These are phyloP conservation scores for Elgaria multicarinata DNA, from an alignment of 2,113 vertebrate genomes.

Conservation along the genomic window DNA sequence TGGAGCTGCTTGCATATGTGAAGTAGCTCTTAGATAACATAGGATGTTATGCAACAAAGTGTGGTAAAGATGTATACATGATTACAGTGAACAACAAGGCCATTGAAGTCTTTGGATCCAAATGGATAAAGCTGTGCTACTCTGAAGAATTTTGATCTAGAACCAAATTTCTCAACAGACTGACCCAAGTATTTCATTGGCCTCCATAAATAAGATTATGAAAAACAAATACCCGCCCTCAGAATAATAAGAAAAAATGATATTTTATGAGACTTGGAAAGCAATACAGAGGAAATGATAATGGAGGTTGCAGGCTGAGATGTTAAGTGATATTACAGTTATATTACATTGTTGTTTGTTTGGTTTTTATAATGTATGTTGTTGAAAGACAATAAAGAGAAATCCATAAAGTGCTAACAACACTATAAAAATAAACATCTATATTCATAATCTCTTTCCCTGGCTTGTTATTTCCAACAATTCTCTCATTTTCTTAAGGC, in stretches of 20 bases:
- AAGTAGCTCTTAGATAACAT: background rate
- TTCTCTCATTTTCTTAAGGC: background rate
- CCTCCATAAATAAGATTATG: background rate
- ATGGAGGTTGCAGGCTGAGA: background rate
- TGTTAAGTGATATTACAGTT: background rate
- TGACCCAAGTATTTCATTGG: background rate
- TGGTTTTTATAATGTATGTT: background rate
- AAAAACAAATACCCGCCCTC: background rate
- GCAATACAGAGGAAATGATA: background rate
- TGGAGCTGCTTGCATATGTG: background rate
- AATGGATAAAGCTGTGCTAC: background rate
- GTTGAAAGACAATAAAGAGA: background rate
- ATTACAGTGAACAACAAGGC: background rate
- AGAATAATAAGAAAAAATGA: background rate
- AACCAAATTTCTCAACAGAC: background rate
- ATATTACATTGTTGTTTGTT: background rate
- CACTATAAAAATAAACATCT: background rate
- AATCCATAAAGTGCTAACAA: background rate
- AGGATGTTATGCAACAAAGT: background rate
- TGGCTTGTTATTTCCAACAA: background rate
- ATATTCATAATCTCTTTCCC: background rate
- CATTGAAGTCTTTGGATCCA: background rate
- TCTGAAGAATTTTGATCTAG: background rate
- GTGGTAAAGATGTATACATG: no score
- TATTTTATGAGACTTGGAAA: background rate